Evolutionary conservation across 92 coral and sea anemone species (phyloP).

Genomic region (Porites divaricata): DNA sequence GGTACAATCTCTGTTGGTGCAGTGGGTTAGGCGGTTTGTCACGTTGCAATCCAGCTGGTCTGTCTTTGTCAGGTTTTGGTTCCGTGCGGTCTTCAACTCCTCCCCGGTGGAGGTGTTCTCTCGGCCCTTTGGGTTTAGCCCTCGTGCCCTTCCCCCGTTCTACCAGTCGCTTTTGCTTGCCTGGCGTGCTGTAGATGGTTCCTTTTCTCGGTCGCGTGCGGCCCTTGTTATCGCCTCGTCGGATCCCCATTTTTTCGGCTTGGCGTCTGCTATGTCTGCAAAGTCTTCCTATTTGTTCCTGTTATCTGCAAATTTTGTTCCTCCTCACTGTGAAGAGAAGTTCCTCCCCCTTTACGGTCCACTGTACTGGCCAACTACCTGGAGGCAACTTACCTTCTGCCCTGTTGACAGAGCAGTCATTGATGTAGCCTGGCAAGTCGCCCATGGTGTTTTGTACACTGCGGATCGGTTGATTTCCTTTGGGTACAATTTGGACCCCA

Average conservation of each 20-base stretch:
- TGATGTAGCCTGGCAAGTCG: conserved; percentile 16
- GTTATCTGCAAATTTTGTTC: not conserved
- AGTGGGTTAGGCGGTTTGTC: conserved; percentile 20
- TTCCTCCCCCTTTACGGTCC: not conserved
- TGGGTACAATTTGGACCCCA: not conserved
- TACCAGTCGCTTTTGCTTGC: not conserved
- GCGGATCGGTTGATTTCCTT: not conserved
- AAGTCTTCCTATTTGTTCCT: not conserved
- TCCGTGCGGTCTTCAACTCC: not conserved
- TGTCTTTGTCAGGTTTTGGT: not conserved
- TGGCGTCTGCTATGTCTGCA: not conserved
- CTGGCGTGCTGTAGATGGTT: conserved; percentile 25
- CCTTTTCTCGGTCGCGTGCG: not conserved
- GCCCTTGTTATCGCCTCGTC: not conserved
- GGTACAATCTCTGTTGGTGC: not conserved
- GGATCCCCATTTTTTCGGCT: not conserved
- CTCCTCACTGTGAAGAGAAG: not conserved
- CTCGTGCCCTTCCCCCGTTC: not conserved
- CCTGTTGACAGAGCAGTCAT: not conserved
- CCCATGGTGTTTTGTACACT: conserved; percentile 18
- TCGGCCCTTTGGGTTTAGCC: not conserved
- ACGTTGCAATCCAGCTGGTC: not conserved
- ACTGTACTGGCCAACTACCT: conserved; percentile 22
- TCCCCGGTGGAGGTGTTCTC: not conserved
- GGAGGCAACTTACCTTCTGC: not conserved